phyloP scores from a whole-genome alignment of 2,113 vertebrate species.

The Cyphomyrus plagiostoma region DNA sequence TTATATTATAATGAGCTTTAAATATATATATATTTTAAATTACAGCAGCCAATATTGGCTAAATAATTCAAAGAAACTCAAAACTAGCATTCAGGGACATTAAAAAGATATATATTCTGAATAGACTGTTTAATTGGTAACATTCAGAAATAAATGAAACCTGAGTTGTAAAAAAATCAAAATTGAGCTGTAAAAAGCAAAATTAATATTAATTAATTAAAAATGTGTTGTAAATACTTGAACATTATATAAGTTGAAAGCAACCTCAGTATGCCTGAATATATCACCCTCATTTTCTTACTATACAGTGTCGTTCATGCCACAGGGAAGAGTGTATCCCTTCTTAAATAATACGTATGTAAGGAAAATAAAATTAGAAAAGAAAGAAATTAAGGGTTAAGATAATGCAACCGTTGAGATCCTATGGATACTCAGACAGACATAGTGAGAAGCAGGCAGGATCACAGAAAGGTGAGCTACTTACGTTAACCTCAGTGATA shows the following conservation, averaged over 20 bases:
- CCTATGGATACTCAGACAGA: constrained; percentile 43
- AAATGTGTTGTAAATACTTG: not conserved
- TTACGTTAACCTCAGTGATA: constrained; percentile 99
- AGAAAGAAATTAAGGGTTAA: constrained; percentile 42
- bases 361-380: constrained; percentile 39
- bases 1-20: not conserved
- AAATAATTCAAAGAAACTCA: not conserved
- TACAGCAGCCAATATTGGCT: not conserved
- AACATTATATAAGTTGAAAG: not conserved
- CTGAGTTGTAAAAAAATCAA: not conserved
- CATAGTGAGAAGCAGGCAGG: constrained; percentile 69
- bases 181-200: not conserved
- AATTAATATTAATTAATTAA: not conserved
- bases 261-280: constrained; percentile 38
- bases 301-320: constrained; percentile 62
- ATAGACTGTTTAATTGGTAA: not conserved
- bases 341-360: constrained; percentile 36
- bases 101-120: not conserved
- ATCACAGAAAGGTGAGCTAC: constrained; percentile 85
- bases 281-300: constrained; percentile 53
- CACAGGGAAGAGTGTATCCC: constrained; percentile 40
- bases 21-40: not conserved
- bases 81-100: constrained; percentile 5
- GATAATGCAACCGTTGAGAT: constrained; percentile 47
- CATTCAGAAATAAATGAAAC: not conserved